A percentile compares a stretch with the other conserved stretches of the same genome.
Conservation (phyloP, 2,113 vertebrate species). For the Neotragus pygmaeus region DNA sequence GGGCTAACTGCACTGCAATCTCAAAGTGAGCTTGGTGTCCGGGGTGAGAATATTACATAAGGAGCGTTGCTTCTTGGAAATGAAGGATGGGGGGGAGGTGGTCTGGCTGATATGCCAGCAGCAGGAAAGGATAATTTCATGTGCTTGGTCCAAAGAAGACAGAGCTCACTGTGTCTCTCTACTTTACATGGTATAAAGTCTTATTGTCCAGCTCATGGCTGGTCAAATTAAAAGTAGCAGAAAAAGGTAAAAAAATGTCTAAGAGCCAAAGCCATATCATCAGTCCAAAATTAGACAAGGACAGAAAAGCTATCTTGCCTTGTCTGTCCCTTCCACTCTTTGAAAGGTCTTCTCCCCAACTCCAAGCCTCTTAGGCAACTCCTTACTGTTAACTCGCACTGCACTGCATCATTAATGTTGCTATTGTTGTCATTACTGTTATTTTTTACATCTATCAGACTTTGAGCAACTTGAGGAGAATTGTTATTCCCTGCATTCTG, state of each 20-base stretch:
- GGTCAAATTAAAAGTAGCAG: background rate
- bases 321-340: background rate
- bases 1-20: background rate
- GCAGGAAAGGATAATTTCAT: background rate
- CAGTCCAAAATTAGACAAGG: background rate
- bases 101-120: background rate
- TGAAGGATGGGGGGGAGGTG: background rate
- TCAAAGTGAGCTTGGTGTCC: constrained; percentile 56
- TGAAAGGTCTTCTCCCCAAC: background rate
- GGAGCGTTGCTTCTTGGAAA: background rate
- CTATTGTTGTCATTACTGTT: background rate
- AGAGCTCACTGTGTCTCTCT: background rate
- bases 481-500: background rate
- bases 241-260: background rate
- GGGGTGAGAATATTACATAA: background rate
- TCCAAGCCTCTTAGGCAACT: background rate
- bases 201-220: background rate
- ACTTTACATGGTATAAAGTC: background rate
- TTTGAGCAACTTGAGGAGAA: background rate
- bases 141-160: background rate
- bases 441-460: background rate
- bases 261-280: background rate
- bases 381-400: background rate
- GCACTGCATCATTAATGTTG: background rate
- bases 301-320: background rate